Conservation (phyloP, 2,797 vertebrate species). For the Eidolon dupreanum region DNA sequence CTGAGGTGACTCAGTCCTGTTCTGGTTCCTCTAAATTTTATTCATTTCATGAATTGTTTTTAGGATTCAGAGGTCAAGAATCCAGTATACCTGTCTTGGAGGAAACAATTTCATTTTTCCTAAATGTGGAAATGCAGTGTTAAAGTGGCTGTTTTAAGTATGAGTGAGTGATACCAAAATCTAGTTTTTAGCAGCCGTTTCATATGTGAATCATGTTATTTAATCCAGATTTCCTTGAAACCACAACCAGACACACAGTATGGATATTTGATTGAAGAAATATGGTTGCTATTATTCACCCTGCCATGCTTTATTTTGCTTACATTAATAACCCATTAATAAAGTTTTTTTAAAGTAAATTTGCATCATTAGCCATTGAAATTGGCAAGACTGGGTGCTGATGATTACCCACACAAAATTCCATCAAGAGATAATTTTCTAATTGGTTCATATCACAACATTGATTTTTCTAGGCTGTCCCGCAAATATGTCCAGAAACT, state of each 20-base stretch:
- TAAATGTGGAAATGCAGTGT: slow-evolving; percentile 72
- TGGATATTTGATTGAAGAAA: slow-evolving; percentile 73
- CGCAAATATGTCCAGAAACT: slow-evolving; percentile 39
- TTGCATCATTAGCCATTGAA: slow-evolving; percentile 58
- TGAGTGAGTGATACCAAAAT: slow-evolving; percentile 76
- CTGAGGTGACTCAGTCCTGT: not conserved
- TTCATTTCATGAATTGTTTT: slow-evolving; percentile 69
- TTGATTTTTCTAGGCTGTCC: slow-evolving; percentile 55
- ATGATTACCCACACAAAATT: not conserved
- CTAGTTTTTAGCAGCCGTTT: slow-evolving; percentile 80
- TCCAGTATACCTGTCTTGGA: slow-evolving; percentile 56
- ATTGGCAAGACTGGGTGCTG: slow-evolving; percentile 15
- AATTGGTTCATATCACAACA: not conserved
- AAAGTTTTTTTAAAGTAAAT: not conserved
- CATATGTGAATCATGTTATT: slow-evolving; percentile 82
- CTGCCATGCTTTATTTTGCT: slow-evolving; percentile 69
- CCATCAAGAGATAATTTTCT: slow-evolving; percentile 30
- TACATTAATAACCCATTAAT: slow-evolving; percentile 68
- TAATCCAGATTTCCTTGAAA: slow-evolving; percentile 82
- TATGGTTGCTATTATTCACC: slow-evolving; percentile 47
- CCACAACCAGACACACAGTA: slow-evolving; percentile 72
- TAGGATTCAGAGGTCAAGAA: slow-evolving; percentile 54
- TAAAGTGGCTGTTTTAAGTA: slow-evolving; percentile 77
- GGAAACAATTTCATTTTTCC: slow-evolving; percentile 78
- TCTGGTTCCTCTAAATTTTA: slow-evolving; percentile 21